phyloP scores from a whole-genome alignment of 2,888 invertebrate genomes.

The Trileptium ribeirensis region DNA sequence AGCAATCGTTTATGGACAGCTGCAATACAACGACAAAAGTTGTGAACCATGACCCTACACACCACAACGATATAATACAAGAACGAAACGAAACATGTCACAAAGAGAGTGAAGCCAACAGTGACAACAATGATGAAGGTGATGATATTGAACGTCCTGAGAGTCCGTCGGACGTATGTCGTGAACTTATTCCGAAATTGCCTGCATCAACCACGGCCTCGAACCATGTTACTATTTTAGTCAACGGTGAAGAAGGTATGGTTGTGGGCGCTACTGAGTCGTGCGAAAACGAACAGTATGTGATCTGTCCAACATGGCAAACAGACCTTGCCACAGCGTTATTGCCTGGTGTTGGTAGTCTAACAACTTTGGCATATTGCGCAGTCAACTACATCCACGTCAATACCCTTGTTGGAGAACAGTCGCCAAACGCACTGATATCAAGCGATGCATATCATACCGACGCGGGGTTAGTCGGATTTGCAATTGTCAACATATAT shows the following conservation, averaged over 20 bases:
- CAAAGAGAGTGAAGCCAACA: neutral
- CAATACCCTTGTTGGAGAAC: neutral
- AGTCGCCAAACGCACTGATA: neutral
- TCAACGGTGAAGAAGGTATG: neutral
- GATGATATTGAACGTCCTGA: neutral
- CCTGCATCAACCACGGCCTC: neutral
- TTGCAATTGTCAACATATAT: neutral
- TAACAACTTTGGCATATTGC: neutral
- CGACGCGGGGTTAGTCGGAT: neutral
- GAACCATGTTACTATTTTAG: neutral
- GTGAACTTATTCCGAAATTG: neutral
- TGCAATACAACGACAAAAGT: too few relatives aligned
- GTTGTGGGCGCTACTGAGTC: neutral
- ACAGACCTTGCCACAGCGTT: neutral
- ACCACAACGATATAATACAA: too few relatives aligned
- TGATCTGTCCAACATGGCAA: neutral
- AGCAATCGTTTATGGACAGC: too few relatives aligned
- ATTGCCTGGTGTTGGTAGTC: neutral
- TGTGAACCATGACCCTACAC: neutral
- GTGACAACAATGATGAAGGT: neutral
- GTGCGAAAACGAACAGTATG: too few relatives aligned
- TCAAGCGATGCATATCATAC: neutral
- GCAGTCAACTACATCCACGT: neutral
- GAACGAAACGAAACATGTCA: neutral
- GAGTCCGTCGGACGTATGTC: neutral